Evolutionary conservation across 2,888 invertebrate species (phyloP), one percentile per base, ranked within the genome.

Genomic region (Polyommatus iphigenia): DNA sequence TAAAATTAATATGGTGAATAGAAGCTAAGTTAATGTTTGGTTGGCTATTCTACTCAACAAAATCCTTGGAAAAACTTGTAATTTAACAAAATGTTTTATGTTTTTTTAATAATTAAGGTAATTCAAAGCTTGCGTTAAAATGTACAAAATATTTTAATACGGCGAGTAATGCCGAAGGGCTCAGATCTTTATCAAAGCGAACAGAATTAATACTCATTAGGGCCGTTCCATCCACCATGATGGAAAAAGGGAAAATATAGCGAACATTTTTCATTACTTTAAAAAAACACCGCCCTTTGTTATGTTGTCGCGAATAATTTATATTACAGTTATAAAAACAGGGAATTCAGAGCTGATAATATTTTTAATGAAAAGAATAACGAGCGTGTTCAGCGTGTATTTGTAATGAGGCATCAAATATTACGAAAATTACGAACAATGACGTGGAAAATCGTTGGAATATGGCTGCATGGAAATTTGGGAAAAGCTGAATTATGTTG

Each of bases 341-440:
- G 7, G 59, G 8, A n/a, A 8, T 59, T 62, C 62, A 24, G 24
- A 62, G 62, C 62, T 62, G 13, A 62, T 62, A 24, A 62, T 62
- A 62, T 62, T 62, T 62, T 62, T 24, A 62, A 62, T 62, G 62
- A 62, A 62, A 62, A 24, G 24, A 62, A 10, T 62, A 24, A 62
- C 46, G 46, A 62, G 62, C 24, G 3, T 0, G 24, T 2, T 24
- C 20, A 3, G 20, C 20, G 3, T 62, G 62, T 62, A 59, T 24
- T 62, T 24, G 20, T 62, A 24, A 62, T 62, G 62, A 62, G 20
- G 24, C 24, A 59, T 59, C 59, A 24, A 62, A 62, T 13, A 62
- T 62, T 62, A 20, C 62, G 24, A 62, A 62, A 20, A 59, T 59
- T 59, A 20, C 20, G 59, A 20, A 62, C 10, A 13, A 62, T 62